Percentiles rank a stretch among this genome's conserved stretches.
phyloP scores from a whole-genome alignment of 2,113 vertebrate species.

The Lepisosteus osseus region DNA sequence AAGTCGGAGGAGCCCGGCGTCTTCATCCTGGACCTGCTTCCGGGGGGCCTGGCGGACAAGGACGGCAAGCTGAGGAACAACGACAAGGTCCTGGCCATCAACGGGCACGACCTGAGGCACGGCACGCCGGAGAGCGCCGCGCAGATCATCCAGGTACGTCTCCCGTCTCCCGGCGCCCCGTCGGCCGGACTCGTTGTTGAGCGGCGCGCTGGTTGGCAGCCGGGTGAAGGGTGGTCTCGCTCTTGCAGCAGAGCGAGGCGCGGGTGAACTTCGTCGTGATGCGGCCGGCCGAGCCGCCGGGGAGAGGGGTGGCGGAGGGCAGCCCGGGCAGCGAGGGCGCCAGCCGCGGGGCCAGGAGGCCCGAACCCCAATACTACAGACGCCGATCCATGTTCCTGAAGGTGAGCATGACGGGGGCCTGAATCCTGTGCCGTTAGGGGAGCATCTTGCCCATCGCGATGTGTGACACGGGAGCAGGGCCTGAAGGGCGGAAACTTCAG shows the following conservation, averaged over 20 bases:
- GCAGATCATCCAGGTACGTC: constrained; percentile 86
- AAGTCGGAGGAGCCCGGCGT: constrained; percentile 83
- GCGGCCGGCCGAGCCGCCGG: constrained; percentile 63
- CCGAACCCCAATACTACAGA: constrained; percentile 70
- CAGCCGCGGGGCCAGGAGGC: constrained; percentile 59
- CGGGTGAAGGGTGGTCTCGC: background rate
- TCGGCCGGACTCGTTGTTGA: background rate
- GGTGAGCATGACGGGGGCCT: constrained; percentile 42
- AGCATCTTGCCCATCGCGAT: no score
- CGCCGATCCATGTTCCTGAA: constrained; percentile 75
- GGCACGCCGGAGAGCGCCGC: constrained; percentile 88
- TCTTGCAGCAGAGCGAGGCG: constrained; percentile 74
- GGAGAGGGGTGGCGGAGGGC: constrained; percentile 51
- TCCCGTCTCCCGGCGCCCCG: background rate
- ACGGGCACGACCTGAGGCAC: constrained; percentile 84
- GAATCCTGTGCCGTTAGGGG: no score
- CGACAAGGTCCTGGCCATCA: constrained; percentile 87
- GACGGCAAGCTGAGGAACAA: constrained; percentile 83
- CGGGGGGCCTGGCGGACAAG: constrained; percentile 83
- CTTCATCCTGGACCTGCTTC: constrained; percentile 83
- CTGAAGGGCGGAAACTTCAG: no score
- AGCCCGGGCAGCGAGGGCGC: constrained; percentile 61
- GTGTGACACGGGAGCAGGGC: no score
- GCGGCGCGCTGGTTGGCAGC: background rate
- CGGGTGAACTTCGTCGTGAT: constrained; percentile 86